phyloP scores from a whole-genome alignment of 2,113 vertebrate species.

The Bufo gargarizans region DNA sequence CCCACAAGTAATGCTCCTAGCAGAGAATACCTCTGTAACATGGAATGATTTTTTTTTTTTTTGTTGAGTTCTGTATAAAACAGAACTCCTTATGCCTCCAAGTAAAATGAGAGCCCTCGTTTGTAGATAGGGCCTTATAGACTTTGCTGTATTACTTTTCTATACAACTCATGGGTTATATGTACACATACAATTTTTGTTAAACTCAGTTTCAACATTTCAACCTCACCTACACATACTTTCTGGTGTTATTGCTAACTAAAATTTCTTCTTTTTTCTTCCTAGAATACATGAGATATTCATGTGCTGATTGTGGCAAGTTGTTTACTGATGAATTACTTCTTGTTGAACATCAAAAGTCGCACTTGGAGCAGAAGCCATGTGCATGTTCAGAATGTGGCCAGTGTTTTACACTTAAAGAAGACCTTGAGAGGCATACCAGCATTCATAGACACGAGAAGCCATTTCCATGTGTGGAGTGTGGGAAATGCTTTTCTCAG shows the following conservation, averaged over 20 bases:
- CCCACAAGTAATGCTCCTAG: too few relatives aligned
- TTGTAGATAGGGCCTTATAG: too few relatives aligned
- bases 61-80: too few relatives aligned
- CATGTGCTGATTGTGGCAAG: neutral
- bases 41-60: too few relatives aligned
- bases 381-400: neutral
- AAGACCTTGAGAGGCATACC: neutral
- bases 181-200: too few relatives aligned
- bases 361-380: neutral
- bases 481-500: neutral
- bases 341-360: neutral
- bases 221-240: too few relatives aligned
- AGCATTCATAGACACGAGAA: neutral
- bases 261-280: neutral
- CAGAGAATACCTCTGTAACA: too few relatives aligned
- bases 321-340: neutral
- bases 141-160: too few relatives aligned
- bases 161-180: too few relatives aligned
- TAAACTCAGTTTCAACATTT: too few relatives aligned
- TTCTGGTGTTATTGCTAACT: neutral
- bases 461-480: neutral
- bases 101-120: too few relatives aligned
- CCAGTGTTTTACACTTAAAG: neutral
- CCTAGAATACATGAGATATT: neutral
- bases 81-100: too few relatives aligned